Evolutionary conservation across 2,888 invertebrate species (phyloP).

Genomic region (Globia sparganii): DNA sequence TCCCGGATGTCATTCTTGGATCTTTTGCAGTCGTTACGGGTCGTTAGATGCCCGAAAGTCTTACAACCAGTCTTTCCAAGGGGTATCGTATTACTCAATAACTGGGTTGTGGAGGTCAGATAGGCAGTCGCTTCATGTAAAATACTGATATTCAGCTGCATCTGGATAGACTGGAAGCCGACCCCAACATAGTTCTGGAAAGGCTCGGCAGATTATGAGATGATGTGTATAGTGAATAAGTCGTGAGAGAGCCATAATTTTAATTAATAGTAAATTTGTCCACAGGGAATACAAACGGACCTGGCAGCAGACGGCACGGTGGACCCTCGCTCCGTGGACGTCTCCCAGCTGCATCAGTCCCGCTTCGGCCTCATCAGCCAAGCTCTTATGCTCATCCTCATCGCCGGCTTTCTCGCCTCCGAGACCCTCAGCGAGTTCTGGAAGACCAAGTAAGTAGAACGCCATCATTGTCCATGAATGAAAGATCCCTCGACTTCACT

Average conservation of each 20-base stretch:
- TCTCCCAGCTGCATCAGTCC: slow-evolving; percentile 97
- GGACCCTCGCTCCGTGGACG: slow-evolving; percentile 92
- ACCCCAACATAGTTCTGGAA: too few relatives aligned
- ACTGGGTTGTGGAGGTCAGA: too few relatives aligned
- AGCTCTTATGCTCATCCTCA: slow-evolving; percentile 97
- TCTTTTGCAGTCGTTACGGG: too few relatives aligned
- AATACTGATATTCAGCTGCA: too few relatives aligned
- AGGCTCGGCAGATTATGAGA: too few relatives aligned
- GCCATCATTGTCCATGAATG: neutral
- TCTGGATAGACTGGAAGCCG: too few relatives aligned
- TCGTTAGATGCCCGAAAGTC: too few relatives aligned
- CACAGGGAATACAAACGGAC: slow-evolving; percentile 85
- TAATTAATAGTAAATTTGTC: neutral
- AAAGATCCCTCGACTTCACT: neutral
- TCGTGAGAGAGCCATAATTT: neutral
- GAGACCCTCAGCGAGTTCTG: slow-evolving; percentile 98
- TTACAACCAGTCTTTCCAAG: too few relatives aligned
- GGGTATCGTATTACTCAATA: too few relatives aligned
- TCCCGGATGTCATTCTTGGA: too few relatives aligned
- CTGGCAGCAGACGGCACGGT: slow-evolving; percentile 80
- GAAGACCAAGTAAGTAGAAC: slow-evolving; percentile 95
- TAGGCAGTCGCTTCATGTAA: too few relatives aligned
- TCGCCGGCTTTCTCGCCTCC: slow-evolving; percentile 96
- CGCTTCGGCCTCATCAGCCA: slow-evolving; percentile 96
- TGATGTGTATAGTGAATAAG: neutral